Evolutionary conservation across 2,113 vertebrate species (phyloP), one percentile per base, ranked within the genome.

Genomic region (Laterallus jamaicensis): DNA sequence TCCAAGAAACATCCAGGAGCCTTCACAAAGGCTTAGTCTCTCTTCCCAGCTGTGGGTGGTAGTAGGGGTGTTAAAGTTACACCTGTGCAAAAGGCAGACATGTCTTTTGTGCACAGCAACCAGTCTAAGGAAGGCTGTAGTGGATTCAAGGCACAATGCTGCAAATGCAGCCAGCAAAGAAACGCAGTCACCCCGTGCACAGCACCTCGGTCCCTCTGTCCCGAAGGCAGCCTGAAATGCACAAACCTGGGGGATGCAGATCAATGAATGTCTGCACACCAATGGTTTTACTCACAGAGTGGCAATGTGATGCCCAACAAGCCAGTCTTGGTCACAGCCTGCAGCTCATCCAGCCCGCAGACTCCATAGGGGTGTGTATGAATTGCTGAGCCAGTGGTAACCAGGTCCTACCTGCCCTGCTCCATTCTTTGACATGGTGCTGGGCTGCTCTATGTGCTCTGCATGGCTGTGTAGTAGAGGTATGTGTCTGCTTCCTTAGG

Each of bases 121-220:
- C 5, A 69, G 10, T 54, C 4, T 10, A 31, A 19, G 58, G 70
- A 94, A 90, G 42, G 35, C 26, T 64, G 49, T 1, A 2, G 26
- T 10, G 18, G 11, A 24, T 60, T 56, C 31, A 56, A 68, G 35
- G 35, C 49, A 35, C 29, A 73, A 52, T 11, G 22, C 29, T 60
- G n/a, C 3, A 82, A 76, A 20, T 10, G 9, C 26, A 80, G 77
- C 25, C 25, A 86, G 62, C 18, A 22, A 67, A 77, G 84, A 88
- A 6, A 9, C 0, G 1, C 35, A 35, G 50, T 32, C 35, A 47
- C 4, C 17, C 10, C 17, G 6, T 1, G 3, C 42, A 50, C 49
- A 60, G 62, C 8, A 62, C 19, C 10, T 22, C 2, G 4, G 24
- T 5, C 1, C 26, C 16, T 50, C n/a, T 3, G 6, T 35, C 39